Conservation (phyloP, 37 sponge, comb jelly and placozoan species). For the Mnemiopsis leidyi region DNA sequence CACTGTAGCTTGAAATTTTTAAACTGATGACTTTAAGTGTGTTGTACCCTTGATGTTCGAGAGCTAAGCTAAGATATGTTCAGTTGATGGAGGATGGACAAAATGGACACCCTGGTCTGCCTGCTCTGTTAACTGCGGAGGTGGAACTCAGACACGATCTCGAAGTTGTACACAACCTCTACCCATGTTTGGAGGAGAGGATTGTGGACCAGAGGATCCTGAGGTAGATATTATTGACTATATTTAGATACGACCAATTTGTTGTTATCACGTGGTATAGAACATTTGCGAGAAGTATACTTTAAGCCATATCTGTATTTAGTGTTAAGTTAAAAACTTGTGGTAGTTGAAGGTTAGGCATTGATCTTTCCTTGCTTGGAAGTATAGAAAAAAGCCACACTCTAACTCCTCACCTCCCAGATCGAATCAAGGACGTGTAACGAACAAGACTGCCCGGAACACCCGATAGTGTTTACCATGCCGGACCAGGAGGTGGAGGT, state of each 20-base stretch:
- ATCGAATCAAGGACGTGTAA: conserved; percentile 32
- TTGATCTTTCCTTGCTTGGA: too few species aligned
- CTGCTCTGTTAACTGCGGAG: background rate
- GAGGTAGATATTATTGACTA: background rate
- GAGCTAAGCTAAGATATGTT: background rate
- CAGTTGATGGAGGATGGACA: conserved; percentile 48
- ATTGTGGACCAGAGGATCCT: conserved; percentile 1
- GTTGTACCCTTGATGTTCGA: too few species aligned
- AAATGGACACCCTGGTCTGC: conserved; percentile 10
- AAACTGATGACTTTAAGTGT: too few species aligned
- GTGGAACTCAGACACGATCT: conserved; percentile 21
- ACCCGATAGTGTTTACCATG: background rate
- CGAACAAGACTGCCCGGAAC: background rate
- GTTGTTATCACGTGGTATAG: too few species aligned
- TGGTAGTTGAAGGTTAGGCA: background rate
- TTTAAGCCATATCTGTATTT: too few species aligned
- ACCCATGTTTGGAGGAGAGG: conserved; percentile 37
- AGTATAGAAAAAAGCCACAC: too few species aligned
- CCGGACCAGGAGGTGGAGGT: conserved; percentile 21
- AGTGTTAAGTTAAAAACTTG: background rate
- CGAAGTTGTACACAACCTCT: conserved; percentile 17
- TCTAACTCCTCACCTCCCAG: background rate
- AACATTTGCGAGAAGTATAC: too few species aligned
- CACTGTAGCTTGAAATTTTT: too few species aligned
- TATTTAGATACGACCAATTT: too few species aligned